Base-by-base conservation (phyloP, 2,797 vertebrate species). In the Gobionotothen gibberifrons region DNA sequence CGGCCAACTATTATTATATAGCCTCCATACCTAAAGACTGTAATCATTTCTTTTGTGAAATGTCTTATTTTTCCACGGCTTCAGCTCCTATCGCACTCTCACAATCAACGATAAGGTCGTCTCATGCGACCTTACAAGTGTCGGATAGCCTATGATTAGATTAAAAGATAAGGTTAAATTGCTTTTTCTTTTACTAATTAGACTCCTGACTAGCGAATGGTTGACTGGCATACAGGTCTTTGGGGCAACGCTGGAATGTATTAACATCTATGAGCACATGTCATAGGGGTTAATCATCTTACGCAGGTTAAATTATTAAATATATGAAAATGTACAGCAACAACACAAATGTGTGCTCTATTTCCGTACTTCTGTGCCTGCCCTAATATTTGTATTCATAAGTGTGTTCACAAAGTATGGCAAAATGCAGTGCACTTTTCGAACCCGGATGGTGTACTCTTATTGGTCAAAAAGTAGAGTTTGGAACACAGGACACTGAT, bases 101-200 rank as follows among this genome's bases (percentile, higher is more conserved):
- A 43, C 48, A 40, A 80, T 81, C 82, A 79, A 69, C 76, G 63
- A 59, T 8, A 42, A 71, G 42, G 46, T 61, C 0, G 26, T 53
- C 49, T 81, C 49, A 7, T 63, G 62, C 70, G 72, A 53, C 74
- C 72, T 76, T 69, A 86, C 72, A 79, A 62, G 69, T 51, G 61
- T 59, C 74, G 80, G 43, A 85, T 82, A 85, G 74, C 22, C 70
- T 60, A 66, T 51, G 39, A 77, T 79, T 85, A 52, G 54, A 44
- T 82, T 80, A 88, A 85, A 79, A 84, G 81, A 88, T 86, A 78
- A 81, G 60, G 74, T 85, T 86, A 79, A 90, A 90, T 82, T 72
- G 78, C 52, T 36, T 71, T 77, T 86, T 79, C 79, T 78, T 72
- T 68, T 75, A 79, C 78, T 87, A 90, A 92, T 91, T 88, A 76